Evolutionary conservation across 2,888 invertebrate genomes (phyloP).

Genomic region (Hyposoter dolosus): DNA sequence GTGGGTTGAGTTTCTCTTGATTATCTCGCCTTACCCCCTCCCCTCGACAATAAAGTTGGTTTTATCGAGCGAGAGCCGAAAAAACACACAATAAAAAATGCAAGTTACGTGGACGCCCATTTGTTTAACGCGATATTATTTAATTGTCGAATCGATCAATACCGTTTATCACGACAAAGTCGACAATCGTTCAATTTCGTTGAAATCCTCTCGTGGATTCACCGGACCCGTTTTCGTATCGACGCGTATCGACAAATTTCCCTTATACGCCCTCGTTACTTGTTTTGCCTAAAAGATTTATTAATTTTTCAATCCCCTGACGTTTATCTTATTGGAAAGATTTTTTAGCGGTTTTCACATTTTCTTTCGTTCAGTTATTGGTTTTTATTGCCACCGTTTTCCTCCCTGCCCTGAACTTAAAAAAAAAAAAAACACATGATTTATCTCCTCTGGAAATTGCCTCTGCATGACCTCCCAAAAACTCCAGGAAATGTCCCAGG

Average conservation of each 20-base stretch:
- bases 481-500: conserved; percentile 53
- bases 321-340: not conserved
- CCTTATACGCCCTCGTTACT: not conserved
- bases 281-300: not conserved
- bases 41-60: not conserved
- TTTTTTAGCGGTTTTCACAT: not conserved
- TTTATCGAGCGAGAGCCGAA: conserved; percentile 3
- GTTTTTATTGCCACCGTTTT: conserved; percentile 33
- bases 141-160: conserved; percentile 39
- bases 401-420: conserved; percentile 14
- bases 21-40: not conserved
- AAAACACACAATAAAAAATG: conserved; percentile 10
- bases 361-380: not conserved
- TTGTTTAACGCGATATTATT: conserved; percentile 45
- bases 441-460: conserved; percentile 32
- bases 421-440: conserved; percentile 35
- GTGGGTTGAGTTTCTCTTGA: conserved; percentile 6
- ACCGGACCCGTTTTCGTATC: not conserved
- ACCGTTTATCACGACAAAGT: conserved; percentile 2
- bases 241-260: conserved; percentile 10
- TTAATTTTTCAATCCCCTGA: conserved; percentile 1
- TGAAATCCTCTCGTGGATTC: conserved; percentile 2
- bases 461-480: conserved; percentile 55
- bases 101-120: conserved; percentile 30
- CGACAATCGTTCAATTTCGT: conserved; percentile 11